Conservation (phyloP, 23 tunicate genomes). For the Botrylloides violaceus region DNA sequence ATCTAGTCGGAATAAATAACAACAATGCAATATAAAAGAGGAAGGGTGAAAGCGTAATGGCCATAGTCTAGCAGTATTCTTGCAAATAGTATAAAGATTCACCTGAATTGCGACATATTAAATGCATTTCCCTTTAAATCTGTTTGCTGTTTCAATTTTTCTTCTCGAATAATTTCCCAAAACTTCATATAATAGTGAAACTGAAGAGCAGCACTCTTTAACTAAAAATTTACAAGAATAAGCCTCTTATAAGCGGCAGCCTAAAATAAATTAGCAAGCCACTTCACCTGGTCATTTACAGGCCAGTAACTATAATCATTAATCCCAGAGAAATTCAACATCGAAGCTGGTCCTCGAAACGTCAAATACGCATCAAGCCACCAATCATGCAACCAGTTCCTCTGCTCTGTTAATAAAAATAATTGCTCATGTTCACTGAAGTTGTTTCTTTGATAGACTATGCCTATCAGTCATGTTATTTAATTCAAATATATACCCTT, state of each 20-base stretch:
- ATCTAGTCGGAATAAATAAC: background rate
- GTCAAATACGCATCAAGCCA: conserved; percentile 65
- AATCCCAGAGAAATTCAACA: conserved; percentile 48
- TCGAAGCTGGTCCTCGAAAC: conserved; percentile 25
- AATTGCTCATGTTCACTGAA: no score
- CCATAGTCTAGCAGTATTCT: no score
- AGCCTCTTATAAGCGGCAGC: background rate
- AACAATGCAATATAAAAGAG: background rate
- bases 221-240: conserved; percentile 13
- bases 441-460: no score
- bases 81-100: no score
- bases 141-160: conserved; percentile 27
- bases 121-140: conserved; percentile 30
- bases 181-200: conserved; percentile 28
- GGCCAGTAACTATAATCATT: conserved; percentile 55
- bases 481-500: no score
- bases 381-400: conserved; percentile 56
- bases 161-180: conserved; percentile 38
- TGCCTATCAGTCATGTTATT: no score
- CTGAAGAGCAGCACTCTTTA: conserved; percentile 44
- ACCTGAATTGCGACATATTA: conserved; percentile 70
- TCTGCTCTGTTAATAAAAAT: conserved; percentile 22
- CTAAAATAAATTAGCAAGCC: background rate
- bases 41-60: background rate
- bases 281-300: conserved; percentile 33